Conservation (phyloP, 2,797 vertebrate genomes). For the Spondyliosoma cantharus region DNA sequence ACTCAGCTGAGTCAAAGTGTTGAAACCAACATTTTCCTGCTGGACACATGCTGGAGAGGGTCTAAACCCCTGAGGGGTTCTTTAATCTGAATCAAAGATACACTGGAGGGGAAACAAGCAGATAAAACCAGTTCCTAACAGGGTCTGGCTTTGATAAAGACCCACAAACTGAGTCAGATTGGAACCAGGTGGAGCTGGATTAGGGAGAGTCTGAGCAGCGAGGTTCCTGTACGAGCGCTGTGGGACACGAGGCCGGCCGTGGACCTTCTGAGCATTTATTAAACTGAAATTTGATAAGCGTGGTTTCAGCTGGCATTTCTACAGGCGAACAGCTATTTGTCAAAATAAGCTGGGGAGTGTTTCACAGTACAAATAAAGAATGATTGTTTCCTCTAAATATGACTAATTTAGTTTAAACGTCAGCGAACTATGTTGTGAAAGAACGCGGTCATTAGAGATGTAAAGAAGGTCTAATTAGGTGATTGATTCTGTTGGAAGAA, state of each 20-base stretch:
- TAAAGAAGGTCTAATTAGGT: not conserved
- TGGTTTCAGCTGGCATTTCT: constrained; percentile 31
- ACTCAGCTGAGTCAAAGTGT: constrained; percentile 38
- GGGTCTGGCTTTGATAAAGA: constrained; percentile 77
- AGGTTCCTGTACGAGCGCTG: constrained; percentile 36
- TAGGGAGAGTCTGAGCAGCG: constrained; percentile 16
- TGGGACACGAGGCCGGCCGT: constrained; percentile 45
- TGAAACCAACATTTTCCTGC: constrained; percentile 54
- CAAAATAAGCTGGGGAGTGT: constrained; percentile 6
- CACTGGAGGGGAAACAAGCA: constrained; percentile 64
- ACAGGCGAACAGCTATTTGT: constrained; percentile 25
- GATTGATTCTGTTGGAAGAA: not conserved
- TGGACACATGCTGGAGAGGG: constrained; percentile 43
- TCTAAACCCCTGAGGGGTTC: constrained; percentile 43
- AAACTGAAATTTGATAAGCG: constrained; percentile 54
- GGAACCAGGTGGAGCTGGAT: constrained; percentile 74
- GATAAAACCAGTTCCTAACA: constrained; percentile 75
- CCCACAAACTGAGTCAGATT: constrained; percentile 65
- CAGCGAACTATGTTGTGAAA: not conserved
- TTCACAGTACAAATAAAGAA: constrained; percentile 35
- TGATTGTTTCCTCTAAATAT: not conserved
- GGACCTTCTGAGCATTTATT: constrained; percentile 43
- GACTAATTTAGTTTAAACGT: not conserved
- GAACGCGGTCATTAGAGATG: not conserved
- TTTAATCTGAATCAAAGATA: constrained; percentile 74